Percentiles rank a stretch among this genome's conserved stretches.
phyloP scores from a whole-genome alignment of 2,113 vertebrate genomes.

The Physeter macrocephalus region DNA sequence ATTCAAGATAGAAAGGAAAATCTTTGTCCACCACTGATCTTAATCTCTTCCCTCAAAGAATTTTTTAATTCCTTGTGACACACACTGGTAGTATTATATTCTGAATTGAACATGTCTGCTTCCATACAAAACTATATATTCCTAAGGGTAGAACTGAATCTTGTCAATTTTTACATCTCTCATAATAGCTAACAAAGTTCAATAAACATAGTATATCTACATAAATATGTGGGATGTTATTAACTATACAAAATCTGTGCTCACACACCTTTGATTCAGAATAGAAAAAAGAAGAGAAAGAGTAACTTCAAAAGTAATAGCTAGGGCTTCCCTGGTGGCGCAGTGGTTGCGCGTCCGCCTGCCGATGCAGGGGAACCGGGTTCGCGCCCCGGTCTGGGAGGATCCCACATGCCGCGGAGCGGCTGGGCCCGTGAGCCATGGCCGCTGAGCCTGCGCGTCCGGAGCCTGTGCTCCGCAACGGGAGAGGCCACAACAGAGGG shows the following conservation, averaged over 20 bases:
- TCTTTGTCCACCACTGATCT: not conserved
- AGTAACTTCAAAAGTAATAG: not conserved
- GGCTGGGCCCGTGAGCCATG: too few species aligned
- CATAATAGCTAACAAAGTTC: not conserved
- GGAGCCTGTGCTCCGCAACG: too few species aligned
- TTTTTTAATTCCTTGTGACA: not conserved
- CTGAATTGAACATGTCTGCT: not conserved
- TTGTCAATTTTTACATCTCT: not conserved
- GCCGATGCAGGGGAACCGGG: too few species aligned
- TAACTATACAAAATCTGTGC: not conserved
- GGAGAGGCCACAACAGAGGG: too few species aligned
- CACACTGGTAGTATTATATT: not conserved
- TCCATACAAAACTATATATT: not conserved
- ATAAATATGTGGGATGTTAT: not conserved
- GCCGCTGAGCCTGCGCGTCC: too few species aligned
- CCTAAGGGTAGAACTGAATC: not conserved
- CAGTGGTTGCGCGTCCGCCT: too few species aligned
- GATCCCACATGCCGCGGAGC: too few species aligned
- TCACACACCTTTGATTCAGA: not conserved
- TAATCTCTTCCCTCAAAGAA: not conserved
- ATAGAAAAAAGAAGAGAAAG: not conserved
- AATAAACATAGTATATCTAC: not conserved
- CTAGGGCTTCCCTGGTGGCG: too few species aligned
- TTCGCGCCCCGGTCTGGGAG: too few species aligned
- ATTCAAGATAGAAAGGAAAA: not conserved